A percentile compares a stretch with the other conserved stretches of the same genome.
Conservation (phyloP, 2,888 invertebrate species). For the Alsophila aescularia region DNA sequence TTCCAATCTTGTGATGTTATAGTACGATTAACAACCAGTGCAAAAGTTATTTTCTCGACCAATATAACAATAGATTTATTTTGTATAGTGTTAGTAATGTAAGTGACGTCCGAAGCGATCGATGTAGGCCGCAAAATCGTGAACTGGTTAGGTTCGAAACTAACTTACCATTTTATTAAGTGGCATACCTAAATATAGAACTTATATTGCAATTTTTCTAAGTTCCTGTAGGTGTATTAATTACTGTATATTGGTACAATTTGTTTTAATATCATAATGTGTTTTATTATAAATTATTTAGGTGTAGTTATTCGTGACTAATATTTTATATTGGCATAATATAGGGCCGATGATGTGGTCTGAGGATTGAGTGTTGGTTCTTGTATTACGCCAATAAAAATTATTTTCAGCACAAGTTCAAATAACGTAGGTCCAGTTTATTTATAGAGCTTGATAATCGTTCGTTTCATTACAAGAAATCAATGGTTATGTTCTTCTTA, state of each 20-base stretch:
- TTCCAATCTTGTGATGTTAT: conserved; percentile 70
- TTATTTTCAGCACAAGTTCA: conserved; percentile 81
- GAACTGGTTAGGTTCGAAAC: conserved; percentile 61
- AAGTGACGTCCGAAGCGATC: conserved; percentile 59
- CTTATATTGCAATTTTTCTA: conserved; percentile 83
- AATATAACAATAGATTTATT: conserved; percentile 67
- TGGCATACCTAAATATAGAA: conserved; percentile 84
- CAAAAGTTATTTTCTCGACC: conserved; percentile 66
- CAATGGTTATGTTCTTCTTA: conserved; percentile 64
- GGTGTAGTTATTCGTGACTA: conserved; percentile 68
- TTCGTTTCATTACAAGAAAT: conserved; percentile 61
- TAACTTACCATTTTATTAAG: conserved; percentile 73
- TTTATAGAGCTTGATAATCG: conserved; percentile 75
- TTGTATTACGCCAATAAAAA: conserved; percentile 70
- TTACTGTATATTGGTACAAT: conserved; percentile 83
- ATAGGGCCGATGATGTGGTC: conserved; percentile 44
- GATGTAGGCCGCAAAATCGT: conserved; percentile 49
- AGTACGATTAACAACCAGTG: conserved; percentile 45
- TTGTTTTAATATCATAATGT: conserved; percentile 80
- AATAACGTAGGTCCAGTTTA: conserved; percentile 81
- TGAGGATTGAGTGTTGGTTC: conserved; percentile 15
- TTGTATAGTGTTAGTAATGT: conserved; percentile 61
- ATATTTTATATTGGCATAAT: conserved; percentile 69
- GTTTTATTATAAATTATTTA: conserved; percentile 82
- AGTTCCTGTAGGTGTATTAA: conserved; percentile 84